phyloP scores from a whole-genome alignment of 2,113 vertebrate genomes.

The Corvus moneduloides region DNA sequence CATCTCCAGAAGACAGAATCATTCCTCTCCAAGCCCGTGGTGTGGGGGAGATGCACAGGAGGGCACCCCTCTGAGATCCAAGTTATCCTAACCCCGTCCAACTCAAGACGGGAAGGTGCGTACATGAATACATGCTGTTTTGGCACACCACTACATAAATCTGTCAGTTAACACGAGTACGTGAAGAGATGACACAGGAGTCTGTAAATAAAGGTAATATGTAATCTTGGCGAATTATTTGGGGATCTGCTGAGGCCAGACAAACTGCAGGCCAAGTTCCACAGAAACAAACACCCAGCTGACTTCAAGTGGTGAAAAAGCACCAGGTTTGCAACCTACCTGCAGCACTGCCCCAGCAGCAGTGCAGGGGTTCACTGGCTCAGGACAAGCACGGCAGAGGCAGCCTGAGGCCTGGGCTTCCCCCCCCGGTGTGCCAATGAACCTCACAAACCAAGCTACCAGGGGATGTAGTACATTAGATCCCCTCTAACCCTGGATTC shows the following conservation, averaged over 20 bases:
- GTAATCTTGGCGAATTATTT: neutral
- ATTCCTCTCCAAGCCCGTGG: neutral
- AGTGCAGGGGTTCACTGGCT: neutral
- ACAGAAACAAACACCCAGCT: neutral
- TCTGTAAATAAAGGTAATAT: neutral
- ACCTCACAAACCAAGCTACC: neutral
- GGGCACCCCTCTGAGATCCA: neutral
- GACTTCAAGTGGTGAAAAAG: neutral
- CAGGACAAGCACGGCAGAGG: neutral
- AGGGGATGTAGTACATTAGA: no score
- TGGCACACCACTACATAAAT: neutral
- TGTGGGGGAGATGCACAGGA: rapidly evolving
- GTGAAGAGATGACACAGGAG: neutral
- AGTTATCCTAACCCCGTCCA: neutral
- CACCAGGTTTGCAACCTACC: neutral
- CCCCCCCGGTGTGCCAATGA: neutral
- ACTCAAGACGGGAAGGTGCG: neutral
- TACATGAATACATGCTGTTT: neutral
- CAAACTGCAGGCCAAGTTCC: neutral
- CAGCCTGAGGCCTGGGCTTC: neutral
- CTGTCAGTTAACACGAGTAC: neutral
- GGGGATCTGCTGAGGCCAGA: neutral
- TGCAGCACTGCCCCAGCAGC: neutral
- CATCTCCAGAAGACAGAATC: neutral
- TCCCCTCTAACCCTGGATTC: neutral